Base-by-base conservation (phyloP, 2,113 vertebrate genomes). In the Menura novaehollandiae region DNA sequence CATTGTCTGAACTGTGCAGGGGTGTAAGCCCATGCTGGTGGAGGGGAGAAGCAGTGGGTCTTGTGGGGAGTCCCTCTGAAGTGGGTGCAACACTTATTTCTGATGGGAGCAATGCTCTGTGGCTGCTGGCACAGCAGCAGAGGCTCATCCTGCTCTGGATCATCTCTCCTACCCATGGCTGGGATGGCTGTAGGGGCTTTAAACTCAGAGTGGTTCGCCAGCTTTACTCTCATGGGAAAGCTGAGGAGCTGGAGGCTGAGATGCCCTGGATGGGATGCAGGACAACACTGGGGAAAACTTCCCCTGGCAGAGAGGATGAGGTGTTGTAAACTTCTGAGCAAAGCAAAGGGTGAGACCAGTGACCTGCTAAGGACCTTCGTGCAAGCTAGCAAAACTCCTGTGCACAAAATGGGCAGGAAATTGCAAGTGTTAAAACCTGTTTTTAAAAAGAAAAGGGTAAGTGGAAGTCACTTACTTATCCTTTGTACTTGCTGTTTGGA, bases 21-120 rank as follows among this genome's bases (percentile, higher is more conserved):
- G 23, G 2, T 20, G 33, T 35, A 32, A 44, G 83, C 5, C 11
- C 8, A 1, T 0, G 2, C 35, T 19, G 62, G 49, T n/a, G 44
- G 33, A 69, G 67, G 26, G 72, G 18, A 47, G 35, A 39, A 41
- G 44, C 52, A 47, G 37, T 2, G 75, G 52, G 16, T 44, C 19
- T 83, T 2, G 2, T 0, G 1, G 37, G 33, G 35, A 56, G 23
- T 21, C 15, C 6, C 41, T 75, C 53, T 60, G 49, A 71, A 44
- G 15, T 10, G 44, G 17, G 4, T 37, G 11, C 0, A 27, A 3
- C 1, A 1, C 7, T 47, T 59, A n/a, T 24, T 64, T 86, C 32
- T n/a, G 30, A 10, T 41, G 72, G 46, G 35, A 30, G 37, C 13
- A 30, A 26, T 30, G 35, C 21, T 28, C 9, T 0, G 3, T 43